phyloP scores from a whole-genome alignment of 1,140 invertebrate species.

The Ips nitidus region DNA sequence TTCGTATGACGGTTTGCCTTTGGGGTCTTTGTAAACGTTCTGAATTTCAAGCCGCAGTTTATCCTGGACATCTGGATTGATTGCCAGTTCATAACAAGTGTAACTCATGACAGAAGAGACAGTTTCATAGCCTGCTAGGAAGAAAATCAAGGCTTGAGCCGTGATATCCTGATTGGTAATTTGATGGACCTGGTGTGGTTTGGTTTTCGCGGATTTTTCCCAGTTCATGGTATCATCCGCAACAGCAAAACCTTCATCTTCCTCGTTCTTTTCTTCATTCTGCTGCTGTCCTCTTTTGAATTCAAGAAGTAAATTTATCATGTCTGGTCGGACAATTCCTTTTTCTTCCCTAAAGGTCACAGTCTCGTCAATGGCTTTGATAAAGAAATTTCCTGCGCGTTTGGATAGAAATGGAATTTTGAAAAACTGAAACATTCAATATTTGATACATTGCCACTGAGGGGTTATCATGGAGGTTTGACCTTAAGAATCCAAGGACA shows the following conservation, averaged over 20 bases:
- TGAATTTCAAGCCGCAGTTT: conserved; percentile 50
- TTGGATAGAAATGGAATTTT: conserved; percentile 23
- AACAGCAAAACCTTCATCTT: conserved; percentile 49
- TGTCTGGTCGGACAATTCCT: conserved; percentile 50
- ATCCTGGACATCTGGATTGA: conserved; percentile 57
- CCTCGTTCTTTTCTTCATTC: conserved; percentile 36
- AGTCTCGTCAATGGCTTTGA: conserved; percentile 45
- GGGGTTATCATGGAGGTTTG: background rate
- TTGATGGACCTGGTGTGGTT: background rate
- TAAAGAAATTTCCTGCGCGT: conserved; percentile 40
- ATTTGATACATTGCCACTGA: background rate
- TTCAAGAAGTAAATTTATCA: conserved; percentile 54
- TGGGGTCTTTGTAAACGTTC: conserved; percentile 22
- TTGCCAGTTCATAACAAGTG: conserved; percentile 54
- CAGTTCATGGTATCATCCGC: background rate
- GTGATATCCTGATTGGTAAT: conserved; percentile 41
- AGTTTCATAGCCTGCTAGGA: conserved; percentile 66
- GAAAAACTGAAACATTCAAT: conserved; percentile 11
- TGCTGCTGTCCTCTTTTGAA: conserved; percentile 48
- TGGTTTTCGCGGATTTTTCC: conserved; percentile 5
- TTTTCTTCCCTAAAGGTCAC: conserved; percentile 49
- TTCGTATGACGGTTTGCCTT: conserved; percentile 42
- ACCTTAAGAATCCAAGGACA: conserved; percentile 11
- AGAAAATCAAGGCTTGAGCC: conserved; percentile 61
- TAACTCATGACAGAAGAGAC: conserved; percentile 50